Conservation (phyloP, 1,140 invertebrate species). For the Adelges cooleyi region DNA sequence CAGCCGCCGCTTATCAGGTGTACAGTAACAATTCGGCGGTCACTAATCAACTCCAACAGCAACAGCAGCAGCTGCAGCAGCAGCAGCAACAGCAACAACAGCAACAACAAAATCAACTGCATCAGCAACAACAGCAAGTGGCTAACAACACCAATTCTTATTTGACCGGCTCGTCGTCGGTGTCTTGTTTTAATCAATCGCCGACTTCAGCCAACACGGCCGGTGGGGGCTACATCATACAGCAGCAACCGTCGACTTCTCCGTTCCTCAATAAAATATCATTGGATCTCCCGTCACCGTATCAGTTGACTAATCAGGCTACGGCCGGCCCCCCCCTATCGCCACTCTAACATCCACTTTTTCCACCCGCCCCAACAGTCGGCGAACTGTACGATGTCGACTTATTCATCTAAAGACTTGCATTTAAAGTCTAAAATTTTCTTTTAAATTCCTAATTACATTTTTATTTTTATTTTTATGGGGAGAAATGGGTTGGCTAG, state of each 20-base stretch:
- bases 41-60: not conserved
- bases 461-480: not conserved
- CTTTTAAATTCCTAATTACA: too few species aligned
- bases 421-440: too few species aligned
- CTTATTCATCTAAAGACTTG: too few species aligned
- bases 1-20: constrained; percentile 9
- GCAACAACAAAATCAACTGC: not conserved
- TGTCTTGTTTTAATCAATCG: constrained; percentile 3
- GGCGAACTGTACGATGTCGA: not conserved
- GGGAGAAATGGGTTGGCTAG: not conserved
- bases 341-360: constrained; percentile 18
- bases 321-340: constrained; percentile 15
- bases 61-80: not conserved
- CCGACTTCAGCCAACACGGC: not conserved
- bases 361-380: not conserved
- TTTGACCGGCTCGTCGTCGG: not conserved
- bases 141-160: not conserved
- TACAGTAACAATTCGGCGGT: not conserved
- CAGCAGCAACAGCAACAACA: constrained; percentile 1
- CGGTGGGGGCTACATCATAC: constrained; percentile 16
- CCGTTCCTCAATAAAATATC: constrained; percentile 26
- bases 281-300: constrained; percentile 24
- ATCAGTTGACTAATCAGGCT: constrained; percentile 19
- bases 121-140: not conserved
- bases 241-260: constrained; percentile 9